These are phyloP conservation scores for Phenganax subtilis DNA, from an alignment of 92 coral and sea anemone species.

Conservation along the genomic window DNA sequence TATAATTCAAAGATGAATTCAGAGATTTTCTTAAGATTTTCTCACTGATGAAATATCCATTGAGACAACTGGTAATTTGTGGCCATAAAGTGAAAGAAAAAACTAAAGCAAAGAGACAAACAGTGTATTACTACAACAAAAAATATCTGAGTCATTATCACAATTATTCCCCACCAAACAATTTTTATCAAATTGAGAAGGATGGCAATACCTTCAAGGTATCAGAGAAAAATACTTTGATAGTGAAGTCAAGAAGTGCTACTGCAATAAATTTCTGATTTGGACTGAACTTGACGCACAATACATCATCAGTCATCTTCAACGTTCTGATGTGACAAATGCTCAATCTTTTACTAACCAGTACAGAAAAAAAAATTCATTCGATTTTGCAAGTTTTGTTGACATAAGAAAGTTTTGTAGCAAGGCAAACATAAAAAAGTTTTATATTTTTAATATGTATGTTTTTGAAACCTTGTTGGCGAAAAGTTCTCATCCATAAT, in stretches of 20 bases:
- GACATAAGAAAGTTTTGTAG: too few species aligned
- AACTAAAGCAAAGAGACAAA: conserved; percentile 51
- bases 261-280: conserved; percentile 85
- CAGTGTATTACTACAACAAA: not conserved
- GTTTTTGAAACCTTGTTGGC: conserved; percentile 51
- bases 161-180: not conserved
- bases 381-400: too few species aligned
- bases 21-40: not conserved
- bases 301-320: conserved; percentile 84
- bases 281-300: conserved; percentile 87
- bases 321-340: conserved; percentile 81
- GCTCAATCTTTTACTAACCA: conserved; percentile 72
- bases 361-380: not conserved
- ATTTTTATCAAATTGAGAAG: not conserved
- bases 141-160: not conserved
- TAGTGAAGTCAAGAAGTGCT: conserved; percentile 85
- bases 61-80: conserved; percentile 92
- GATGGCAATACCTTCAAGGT: conserved; percentile 65
- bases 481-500: conserved; percentile 73
- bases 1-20: not conserved
- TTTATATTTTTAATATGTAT: not conserved
- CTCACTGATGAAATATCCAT: conserved; percentile 95
- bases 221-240: conserved; percentile 92
- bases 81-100: conserved; percentile 92
- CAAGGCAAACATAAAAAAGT: not conserved